These are phyloP conservation scores for Charina bottae DNA, from an alignment of 2,113 vertebrate genomes.

Conservation along the genomic window DNA sequence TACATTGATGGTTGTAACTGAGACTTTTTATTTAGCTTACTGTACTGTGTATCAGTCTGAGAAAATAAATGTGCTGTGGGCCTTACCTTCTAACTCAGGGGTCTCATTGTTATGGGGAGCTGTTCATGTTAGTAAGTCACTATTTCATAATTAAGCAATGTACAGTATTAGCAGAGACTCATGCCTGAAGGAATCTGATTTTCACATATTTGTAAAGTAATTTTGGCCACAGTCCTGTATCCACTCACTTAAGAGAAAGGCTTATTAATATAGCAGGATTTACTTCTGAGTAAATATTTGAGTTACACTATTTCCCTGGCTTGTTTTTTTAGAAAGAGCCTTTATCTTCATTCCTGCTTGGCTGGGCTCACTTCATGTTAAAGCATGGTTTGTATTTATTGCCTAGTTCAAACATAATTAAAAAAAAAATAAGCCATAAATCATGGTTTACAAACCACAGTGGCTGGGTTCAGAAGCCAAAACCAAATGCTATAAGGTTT, in stretches of 20 bases:
- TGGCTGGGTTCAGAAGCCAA: not conserved
- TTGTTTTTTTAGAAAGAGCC: not conserved
- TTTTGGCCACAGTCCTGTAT: not conserved
- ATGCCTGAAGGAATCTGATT: not conserved
- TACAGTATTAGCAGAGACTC: not conserved
- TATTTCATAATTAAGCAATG: not conserved
- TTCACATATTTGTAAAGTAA: not conserved
- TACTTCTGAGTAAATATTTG: not conserved
- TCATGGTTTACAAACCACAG: not conserved
- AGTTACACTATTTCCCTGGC: not conserved
- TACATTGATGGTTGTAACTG: not conserved
- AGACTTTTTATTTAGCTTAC: not conserved
- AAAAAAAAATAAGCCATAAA: not conserved
- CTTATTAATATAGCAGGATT: not conserved
- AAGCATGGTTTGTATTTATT: not conserved
- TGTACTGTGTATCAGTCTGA: not conserved
- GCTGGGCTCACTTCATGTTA: not conserved
- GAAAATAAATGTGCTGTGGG: not conserved
- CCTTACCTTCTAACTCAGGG: rapidly evolving
- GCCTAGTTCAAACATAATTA: not conserved
- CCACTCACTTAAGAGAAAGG: not conserved
- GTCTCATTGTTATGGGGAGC: not conserved
- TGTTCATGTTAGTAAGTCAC: not conserved
- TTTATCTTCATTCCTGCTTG: not conserved
- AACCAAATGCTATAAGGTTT: not conserved